Conservation (phyloP, 2,113 vertebrate genomes). For the Fukomys damarensis region DNA sequence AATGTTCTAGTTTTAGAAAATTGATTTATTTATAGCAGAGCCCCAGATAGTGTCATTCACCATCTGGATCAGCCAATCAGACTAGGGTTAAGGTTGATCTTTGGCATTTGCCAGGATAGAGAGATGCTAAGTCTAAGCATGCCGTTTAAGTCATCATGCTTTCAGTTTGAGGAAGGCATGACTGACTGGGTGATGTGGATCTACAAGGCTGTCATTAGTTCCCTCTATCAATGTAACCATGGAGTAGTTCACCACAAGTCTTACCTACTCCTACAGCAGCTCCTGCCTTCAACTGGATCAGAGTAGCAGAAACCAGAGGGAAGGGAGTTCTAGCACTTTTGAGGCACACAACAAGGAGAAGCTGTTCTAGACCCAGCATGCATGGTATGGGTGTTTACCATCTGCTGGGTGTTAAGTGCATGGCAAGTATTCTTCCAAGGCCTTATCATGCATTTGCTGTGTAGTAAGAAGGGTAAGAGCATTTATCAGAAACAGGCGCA, state of each 20-base stretch:
- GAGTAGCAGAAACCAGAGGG: neutral
- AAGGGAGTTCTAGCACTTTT: neutral
- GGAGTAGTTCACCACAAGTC: neutral
- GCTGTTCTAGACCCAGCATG: neutral
- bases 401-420: rapidly evolving
- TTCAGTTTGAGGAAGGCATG: neutral
- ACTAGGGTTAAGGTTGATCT: neutral
- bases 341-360: too few relatives aligned
- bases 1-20: neutral
- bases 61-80: neutral
- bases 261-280: neutral
- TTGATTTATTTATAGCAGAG: neutral
- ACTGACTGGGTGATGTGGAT: neutral
- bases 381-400: too few relatives aligned
- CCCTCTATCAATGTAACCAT: neutral
- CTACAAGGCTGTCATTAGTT: neutral
- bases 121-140: neutral
- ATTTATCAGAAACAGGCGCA: neutral
- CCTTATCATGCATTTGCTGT: neutral
- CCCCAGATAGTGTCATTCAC: neutral
- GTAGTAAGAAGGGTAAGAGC: neutral
- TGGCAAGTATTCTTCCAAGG: neutral
- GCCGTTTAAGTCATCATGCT: neutral
- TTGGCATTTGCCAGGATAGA: neutral
- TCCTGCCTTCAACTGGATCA: neutral